Evolutionary conservation across 2,797 vertebrate species (phyloP).

Genomic region (Hozukius guyotensis): DNA sequence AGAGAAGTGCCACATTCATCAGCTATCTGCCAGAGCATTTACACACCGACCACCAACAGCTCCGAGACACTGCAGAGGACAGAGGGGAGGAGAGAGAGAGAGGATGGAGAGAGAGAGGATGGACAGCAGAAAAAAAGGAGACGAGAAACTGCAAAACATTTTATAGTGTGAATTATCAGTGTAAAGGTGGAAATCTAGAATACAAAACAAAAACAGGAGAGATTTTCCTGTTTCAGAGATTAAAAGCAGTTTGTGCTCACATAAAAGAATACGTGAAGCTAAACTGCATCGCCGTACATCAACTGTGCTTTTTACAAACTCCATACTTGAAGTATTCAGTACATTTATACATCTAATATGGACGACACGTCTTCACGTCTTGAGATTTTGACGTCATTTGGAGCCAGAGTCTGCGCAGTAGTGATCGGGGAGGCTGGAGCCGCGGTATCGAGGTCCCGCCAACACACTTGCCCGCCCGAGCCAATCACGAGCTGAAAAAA

Average conservation of each 20-base stretch:
- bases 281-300: background rate
- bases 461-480: no score
- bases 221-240: background rate
- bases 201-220: background rate
- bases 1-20: constrained; percentile 74
- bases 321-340: background rate
- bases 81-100: background rate
- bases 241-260: background rate
- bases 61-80: constrained; percentile 5
- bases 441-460: no score
- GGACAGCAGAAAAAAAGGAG: background rate
- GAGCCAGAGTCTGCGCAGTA: no score
- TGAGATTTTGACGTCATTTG: no score
- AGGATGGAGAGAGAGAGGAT: background rate
- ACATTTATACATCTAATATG: background rate
- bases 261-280: background rate
- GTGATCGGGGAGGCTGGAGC: no score
- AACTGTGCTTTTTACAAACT: no score
- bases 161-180: background rate
- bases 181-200: background rate
- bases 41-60: constrained; percentile 50
- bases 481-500: no score
- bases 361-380: no score
- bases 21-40: constrained; percentile 62
- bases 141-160: background rate